Base-by-base conservation (phyloP, 2,113 vertebrate genomes). In the Vanacampus margaritifer region DNA sequence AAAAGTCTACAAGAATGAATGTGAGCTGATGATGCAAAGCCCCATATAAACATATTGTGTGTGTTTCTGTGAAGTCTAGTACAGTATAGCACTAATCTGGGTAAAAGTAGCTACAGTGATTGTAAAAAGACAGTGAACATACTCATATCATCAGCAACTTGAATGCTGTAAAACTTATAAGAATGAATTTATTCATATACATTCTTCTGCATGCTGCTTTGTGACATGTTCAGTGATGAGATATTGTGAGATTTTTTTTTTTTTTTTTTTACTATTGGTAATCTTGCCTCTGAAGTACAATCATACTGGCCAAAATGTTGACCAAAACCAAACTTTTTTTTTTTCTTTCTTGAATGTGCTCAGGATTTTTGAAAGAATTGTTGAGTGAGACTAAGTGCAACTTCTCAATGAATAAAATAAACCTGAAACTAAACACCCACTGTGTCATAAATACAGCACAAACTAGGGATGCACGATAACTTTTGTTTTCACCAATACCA, bases 281-380 rank as follows among this genome's bases (percentile, higher is more conserved):
- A 80, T 74, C 76, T 51, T 81, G 84, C 85, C 83, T 81, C 69
- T 79, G 69, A 86, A 89, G 84, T 87, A 88, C 88, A 89, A 86
- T 88, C 86, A 89, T 78, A 82, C 87, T 86, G 81, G 89, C 78
- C 86, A 85, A 32, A 67, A 74, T 67, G 60, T 85, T 86, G 87
- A 90, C 89, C 88, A 90, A 90, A 91, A 87, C 84, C 74, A 86
- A 86, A 84, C 81, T 86, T 84, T 88, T 88, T 87, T 86, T 85
- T 85, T 89, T 88, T n/a, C n/a, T 87, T 86, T 84, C 83, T 86
- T 87, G 81, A 82, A 83, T 90, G 79, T 88, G 86, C 91, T 92
- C 90, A 92, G 91, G 91, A 89, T 84, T 90, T 32, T 87, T 89
- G 61, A 87, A 86, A 89, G 79, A 71, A 82, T 75, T 83, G 76